These are phyloP conservation scores for Solenodon paradoxus DNA, from an alignment of 2,113 vertebrate genomes.

Conservation along the genomic window DNA sequence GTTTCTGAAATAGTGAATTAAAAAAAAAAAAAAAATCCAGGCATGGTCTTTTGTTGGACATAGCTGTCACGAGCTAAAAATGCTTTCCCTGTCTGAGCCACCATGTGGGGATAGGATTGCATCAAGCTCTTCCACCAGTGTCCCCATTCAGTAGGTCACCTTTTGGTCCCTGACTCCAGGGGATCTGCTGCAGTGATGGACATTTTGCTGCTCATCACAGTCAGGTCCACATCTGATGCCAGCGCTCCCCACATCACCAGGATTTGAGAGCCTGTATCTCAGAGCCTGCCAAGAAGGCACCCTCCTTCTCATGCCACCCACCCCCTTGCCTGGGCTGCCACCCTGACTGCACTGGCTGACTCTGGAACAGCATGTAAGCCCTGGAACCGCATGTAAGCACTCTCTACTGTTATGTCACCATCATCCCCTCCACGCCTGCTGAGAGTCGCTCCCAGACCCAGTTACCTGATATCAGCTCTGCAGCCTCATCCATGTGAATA, in stretches of 20 bases:
- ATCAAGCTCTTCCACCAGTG: neutral
- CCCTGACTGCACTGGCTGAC: neutral
- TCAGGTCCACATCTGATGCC: neutral
- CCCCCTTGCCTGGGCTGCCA: neutral
- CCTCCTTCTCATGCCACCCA: neutral
- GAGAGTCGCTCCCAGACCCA: neutral
- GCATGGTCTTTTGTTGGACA: neutral
- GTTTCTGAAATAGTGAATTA: slow-evolving; percentile 32
- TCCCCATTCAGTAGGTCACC: neutral
- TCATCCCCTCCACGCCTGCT: rapidly evolving
- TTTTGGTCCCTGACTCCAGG: neutral
- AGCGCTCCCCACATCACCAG: neutral
- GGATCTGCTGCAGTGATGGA: neutral
- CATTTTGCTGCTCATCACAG: neutral
- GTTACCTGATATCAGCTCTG: neutral
- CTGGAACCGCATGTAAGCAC: too few species aligned
- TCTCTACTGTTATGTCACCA: neutral
- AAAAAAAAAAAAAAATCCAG: neutral
- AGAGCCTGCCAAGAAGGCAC: too few species aligned
- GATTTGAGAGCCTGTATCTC: neutral
- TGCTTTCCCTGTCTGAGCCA: neutral
- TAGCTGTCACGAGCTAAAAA: neutral
- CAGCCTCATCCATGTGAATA: neutral
- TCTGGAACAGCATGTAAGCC: neutral
- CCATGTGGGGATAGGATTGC: neutral